These are phyloP conservation scores for Xestobium rufovillosum DNA, from an alignment of 2,888 invertebrate genomes.

Conservation along the genomic window DNA sequence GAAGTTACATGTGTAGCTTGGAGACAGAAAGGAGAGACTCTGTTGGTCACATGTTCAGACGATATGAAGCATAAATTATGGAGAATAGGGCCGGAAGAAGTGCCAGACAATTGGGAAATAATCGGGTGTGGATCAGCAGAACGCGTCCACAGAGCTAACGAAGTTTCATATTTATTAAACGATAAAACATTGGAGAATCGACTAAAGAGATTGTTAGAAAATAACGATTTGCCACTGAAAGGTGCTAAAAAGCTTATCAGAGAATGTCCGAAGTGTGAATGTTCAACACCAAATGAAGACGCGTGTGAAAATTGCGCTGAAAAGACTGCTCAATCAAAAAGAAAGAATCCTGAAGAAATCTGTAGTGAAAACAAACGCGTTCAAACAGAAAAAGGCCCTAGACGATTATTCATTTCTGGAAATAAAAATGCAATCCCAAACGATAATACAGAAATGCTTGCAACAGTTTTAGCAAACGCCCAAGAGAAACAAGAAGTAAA, in stretches of 20 bases:
- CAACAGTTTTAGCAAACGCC: slow-evolving; percentile 25
- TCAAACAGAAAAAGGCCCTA: slow-evolving; percentile 41
- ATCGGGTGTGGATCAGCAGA: slow-evolving; percentile 28
- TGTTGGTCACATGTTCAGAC: slow-evolving; percentile 73
- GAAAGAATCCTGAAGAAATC: slow-evolving; percentile 23
- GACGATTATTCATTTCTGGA: slow-evolving; percentile 45
- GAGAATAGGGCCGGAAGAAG: slow-evolving; percentile 53
- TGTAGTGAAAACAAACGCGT: slow-evolving; percentile 38
- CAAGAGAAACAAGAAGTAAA: slow-evolving; percentile 16
- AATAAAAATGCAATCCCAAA: slow-evolving; percentile 16
- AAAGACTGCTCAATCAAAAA: slow-evolving; percentile 33
- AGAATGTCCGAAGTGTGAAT: slow-evolving; percentile 16
- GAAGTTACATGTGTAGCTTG: slow-evolving; percentile 87
- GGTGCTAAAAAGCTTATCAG: neutral
- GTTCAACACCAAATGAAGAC: slow-evolving; percentile 36
- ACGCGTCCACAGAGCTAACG: too few relatives aligned
- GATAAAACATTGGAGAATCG: slow-evolving; percentile 24
- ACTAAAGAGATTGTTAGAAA: neutral
- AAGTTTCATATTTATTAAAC: too few relatives aligned
- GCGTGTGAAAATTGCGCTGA: slow-evolving; percentile 36
- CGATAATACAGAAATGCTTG: neutral
- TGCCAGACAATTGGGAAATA: slow-evolving; percentile 35
- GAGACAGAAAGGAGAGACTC: slow-evolving; percentile 51
- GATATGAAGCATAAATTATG: slow-evolving; percentile 73
- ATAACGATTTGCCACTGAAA: neutral